Conservation (phyloP, 2,888 invertebrate genomes). For the Pantelozetes paolii region DNA sequence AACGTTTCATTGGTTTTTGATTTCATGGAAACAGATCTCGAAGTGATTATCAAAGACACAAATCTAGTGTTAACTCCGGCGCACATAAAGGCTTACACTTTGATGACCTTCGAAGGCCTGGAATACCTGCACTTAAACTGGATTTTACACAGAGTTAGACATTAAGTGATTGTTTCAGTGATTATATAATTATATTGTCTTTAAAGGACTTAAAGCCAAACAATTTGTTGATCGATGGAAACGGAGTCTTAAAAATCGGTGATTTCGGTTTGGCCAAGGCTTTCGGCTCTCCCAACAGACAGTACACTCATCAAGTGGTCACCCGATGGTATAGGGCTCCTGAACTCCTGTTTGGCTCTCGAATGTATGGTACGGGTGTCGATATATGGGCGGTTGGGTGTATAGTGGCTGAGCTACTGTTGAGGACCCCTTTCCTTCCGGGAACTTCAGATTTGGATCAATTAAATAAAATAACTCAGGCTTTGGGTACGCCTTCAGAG, state of each 20-base stretch:
- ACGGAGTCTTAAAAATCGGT: constrained; percentile 91
- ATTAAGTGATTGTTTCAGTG: not conserved
- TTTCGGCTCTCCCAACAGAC: constrained; percentile 91
- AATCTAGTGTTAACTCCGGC: constrained; percentile 81
- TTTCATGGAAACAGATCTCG: constrained; percentile 98
- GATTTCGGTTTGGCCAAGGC: constrained; percentile 98
- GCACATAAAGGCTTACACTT: constrained; percentile 90
- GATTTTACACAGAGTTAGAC: constrained; percentile 78
- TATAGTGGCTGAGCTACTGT: constrained; percentile 85
- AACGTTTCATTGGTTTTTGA: constrained; percentile 98
- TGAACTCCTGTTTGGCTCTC: constrained; percentile 89
- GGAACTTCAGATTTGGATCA: constrained; percentile 98
- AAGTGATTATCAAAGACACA: constrained; percentile 68
- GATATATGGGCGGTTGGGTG: constrained; percentile 99
- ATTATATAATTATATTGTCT: constrained; percentile 10
- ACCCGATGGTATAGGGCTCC: constrained; percentile 74
- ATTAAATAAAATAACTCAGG: constrained; percentile 87
- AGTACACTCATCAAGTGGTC: constrained; percentile 96
- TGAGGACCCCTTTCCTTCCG: constrained; percentile 85
- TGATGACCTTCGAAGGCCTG: constrained; percentile 89
- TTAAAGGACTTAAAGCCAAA: constrained; percentile 89
- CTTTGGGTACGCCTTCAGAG: constrained; percentile 87
- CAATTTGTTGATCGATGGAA: constrained; percentile 86
- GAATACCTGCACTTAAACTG: constrained; percentile 92
- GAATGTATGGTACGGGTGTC: constrained; percentile 91